phyloP scores from a whole-genome alignment of 2,113 vertebrate genomes.

The Hemicordylus capensis region DNA sequence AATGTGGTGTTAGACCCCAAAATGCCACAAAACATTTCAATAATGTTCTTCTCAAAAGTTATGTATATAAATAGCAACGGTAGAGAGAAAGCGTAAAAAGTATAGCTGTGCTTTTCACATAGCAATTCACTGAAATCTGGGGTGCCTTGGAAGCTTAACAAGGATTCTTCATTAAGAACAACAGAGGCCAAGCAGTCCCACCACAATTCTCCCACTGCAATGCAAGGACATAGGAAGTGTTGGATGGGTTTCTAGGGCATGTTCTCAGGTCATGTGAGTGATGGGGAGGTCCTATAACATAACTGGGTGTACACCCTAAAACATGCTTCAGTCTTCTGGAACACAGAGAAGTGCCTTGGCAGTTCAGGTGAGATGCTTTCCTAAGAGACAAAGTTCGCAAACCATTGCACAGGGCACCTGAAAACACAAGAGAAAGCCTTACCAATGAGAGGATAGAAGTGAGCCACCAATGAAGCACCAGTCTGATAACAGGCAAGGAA shows the following conservation, averaged over 20 bases:
- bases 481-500: constrained; percentile 94
- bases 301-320: not conserved
- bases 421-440: constrained; percentile 37
- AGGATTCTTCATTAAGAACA: not conserved
- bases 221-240: not conserved
- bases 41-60: no score
- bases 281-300: not conserved
- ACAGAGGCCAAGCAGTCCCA: not conserved
- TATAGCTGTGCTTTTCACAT: not conserved
- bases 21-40: no score
- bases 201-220: not conserved
- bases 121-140: no score
- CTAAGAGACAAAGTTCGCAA: not conserved
- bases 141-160: not conserved
- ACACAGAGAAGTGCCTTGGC: not conserved
- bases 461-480: constrained; percentile 85
- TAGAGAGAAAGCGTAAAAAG: no score
- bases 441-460: constrained; percentile 92
- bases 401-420: not conserved
- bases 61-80: no score
- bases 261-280: not conserved
- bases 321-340: not conserved
- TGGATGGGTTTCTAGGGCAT: not conserved
- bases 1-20: no score
- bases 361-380: not conserved